Evolutionary conservation across 2,888 invertebrate genomes (phyloP), one percentile per base, ranked within the genome.

Genomic region (Drosophila mimica): DNA sequence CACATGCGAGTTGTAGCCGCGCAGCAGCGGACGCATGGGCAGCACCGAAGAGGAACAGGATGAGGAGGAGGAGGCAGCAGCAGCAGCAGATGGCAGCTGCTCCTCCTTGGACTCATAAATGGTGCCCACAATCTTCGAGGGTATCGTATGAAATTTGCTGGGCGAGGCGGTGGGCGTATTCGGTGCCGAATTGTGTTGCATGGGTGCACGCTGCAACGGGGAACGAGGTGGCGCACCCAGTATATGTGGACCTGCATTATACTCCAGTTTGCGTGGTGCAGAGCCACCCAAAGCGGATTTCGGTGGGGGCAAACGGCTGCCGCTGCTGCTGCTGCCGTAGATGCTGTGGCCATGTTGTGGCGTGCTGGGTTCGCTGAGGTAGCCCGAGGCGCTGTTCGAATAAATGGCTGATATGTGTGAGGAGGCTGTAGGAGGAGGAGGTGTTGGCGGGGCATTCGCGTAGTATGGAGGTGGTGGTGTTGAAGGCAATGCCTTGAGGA

Each of bases 11-110:
- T 96, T 97, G 88, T 97, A 97, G 31, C 96, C 96, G 66, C 97
- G 94, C 28, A 97, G 93, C 59, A 98, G 94, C 1, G 98, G 98
- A 80, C 97, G 95, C 98, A 99, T 99, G 0, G 99, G 98, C 93
- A 98, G 95, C 40, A 93, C 91, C 1, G 92, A 90, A 0, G 67
- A 71, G 8, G 77, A 64, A 15, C 46, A 46, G 3, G 52, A 34
- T 1, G 71, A 48, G 3, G 64, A 17, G 11, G 69, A 52, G 7
- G 68, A 0, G 40, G 56, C 43, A 13, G 43, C 28, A 20, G 40
- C 28, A 79, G 38, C 43, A 0, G 43, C 25, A 28, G 68, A 56
- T 4, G 60, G 17, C 51, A 65, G 34, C 57, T 92, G 92, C 60
- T 93, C 93, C 67, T 93, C 93, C 64, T 90, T 90, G 40, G 90